Evolutionary conservation across 2,888 invertebrate genomes (phyloP).

Genomic region (Alcis repandata): DNA sequence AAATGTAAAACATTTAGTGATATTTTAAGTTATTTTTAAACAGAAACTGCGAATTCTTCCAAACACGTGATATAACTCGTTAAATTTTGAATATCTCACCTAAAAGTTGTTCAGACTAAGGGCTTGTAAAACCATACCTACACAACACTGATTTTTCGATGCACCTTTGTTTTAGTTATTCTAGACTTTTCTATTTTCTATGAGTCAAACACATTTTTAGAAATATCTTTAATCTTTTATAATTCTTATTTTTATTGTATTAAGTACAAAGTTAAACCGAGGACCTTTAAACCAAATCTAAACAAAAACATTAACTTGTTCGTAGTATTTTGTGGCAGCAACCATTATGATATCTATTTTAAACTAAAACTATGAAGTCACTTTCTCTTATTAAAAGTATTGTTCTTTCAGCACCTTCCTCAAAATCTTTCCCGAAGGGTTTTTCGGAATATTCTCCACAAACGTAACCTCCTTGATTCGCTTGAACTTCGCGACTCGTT

Average conservation of each 20-base stretch:
- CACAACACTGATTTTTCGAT: no score
- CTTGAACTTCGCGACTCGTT: conserved; percentile 92
- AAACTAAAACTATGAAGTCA: not conserved
- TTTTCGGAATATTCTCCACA: conserved; percentile 91
- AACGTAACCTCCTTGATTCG: conserved; percentile 89
- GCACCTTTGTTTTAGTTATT: no score
- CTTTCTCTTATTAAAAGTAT: conserved; percentile 39
- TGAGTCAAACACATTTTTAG: no score
- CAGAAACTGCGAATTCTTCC: not conserved
- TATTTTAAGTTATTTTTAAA: conserved; percentile 15
- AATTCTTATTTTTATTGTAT: no score
- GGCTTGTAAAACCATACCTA: no score
- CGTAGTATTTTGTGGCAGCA: no score
- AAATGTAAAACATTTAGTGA: conserved; percentile 6
- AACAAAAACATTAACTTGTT: no score
- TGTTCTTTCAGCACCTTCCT: conserved; percentile 84
- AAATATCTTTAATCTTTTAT: no score
- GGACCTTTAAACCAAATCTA: no score
- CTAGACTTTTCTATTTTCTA: no score
- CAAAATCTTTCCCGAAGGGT: conserved; percentile 92
- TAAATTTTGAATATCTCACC: not conserved
- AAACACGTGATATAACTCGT: not conserved
- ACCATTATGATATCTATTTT: no score
- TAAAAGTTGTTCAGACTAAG: not conserved
- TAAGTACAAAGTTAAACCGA: no score